Percentiles rank a stretch among this genome's conserved stretches.
Evolutionary conservation across 2,888 invertebrate species (phyloP).

Genomic region (Hyles lineata): DNA sequence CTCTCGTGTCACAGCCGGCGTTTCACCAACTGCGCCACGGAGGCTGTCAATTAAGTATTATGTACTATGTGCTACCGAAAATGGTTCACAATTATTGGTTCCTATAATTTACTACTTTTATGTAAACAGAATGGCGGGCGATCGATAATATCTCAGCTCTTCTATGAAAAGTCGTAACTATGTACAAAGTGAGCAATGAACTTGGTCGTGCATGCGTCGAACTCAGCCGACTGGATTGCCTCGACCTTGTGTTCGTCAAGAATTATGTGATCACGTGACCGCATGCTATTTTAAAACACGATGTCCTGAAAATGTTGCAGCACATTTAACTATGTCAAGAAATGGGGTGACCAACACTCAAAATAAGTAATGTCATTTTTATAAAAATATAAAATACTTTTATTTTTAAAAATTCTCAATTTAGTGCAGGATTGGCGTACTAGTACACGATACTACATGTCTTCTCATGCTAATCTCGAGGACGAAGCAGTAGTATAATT

Average conservation of each 20-base stretch:
- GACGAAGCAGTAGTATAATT: no score
- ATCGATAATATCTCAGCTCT: neutral
- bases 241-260: conserved; percentile 55
- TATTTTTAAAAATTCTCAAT: no score
- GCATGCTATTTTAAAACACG: conserved; percentile 13
- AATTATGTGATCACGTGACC: conserved; percentile 28
- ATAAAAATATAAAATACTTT: no score
- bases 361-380: no score
- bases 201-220: conserved; percentile 47
- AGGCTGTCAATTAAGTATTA: no score
- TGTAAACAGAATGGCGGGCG: neutral
- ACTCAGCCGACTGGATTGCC: conserved; percentile 47
- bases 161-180: conserved; percentile 4
- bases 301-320: neutral
- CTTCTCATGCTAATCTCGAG: no score
- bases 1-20: no score
- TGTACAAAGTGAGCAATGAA: conserved; percentile 56
- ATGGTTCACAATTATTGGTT: neutral
- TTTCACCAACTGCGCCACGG: no score
- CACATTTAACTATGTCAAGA: neutral
- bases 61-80: no score
- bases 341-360: no score
- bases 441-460: no score
- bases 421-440: no score
- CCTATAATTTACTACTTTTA: neutral